Evolutionary conservation across 1,140 invertebrate species (phyloP), one percentile per base, ranked within the genome.

Genomic region (Drosophila erecta): DNA sequence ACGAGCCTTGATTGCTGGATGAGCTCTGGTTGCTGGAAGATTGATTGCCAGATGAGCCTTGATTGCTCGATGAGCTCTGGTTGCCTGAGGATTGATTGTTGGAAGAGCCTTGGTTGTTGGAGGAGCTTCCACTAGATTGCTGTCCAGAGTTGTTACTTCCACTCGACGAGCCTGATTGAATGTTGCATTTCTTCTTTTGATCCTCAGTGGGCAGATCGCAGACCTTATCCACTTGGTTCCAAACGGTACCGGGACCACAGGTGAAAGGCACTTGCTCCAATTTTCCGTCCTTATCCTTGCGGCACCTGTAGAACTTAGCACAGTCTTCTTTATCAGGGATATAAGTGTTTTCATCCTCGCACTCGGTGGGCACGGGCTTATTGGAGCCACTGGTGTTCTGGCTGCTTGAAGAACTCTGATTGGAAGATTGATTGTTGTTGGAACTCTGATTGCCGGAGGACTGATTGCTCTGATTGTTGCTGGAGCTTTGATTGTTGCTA

Each of bases 231-330:
- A 76, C 55, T 66, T 93, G 90, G 73, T 93, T 93, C 93, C 93
- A 94, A 22, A 93, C 91, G 6, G 95, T 96, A 43, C 95, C 95
- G 14, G 92, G 90, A 2, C 93, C 95, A 90, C 95, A 96, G 43
- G 92, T 93, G 79, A 95, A 96, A 38, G 95, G 93, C 73, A 95
- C 94, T 67, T 92, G 93, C 20, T 87, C 93, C 41, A 93, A 94
- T 2, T 91, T 92, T 17, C 92, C 93, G 35, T 93, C 81, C 0
- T 94, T 94, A 60, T 94, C 91, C 49, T 93, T 84, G 0, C 95
- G 94, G 90, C 95, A 96, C 89, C 95, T 93, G 69, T 96, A 95
- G 80, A 96, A 96, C 66, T 95, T 95, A 50, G 90, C 17, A 83
- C 92, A 91, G 94, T 93, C 37, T 83, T 92, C 24, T n/a, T 64